Percentiles rank a stretch among this genome's conserved stretches.
These are phyloP conservation scores for Rotaria socialis DNA, from an alignment of 2,888 invertebrate species.

Conservation along the genomic window DNA sequence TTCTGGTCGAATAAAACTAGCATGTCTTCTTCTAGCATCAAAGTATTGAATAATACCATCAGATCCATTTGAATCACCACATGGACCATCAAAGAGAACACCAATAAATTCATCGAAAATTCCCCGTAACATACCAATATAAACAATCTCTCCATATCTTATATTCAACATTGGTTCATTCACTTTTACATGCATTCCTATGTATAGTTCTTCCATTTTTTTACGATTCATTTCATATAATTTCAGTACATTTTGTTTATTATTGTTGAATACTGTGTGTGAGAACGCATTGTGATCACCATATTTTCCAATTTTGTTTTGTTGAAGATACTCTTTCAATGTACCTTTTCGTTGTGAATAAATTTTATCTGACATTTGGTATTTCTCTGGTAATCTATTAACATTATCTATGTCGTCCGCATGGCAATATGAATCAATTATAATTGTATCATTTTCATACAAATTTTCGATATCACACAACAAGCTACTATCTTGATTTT, in stretches of 20 bases:
- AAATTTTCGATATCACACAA: neutral
- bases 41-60: neutral
- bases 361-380: neutral
- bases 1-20: slow-evolving; percentile 4
- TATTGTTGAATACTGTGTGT: neutral
- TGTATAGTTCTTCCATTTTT: neutral
- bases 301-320: neutral
- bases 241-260: neutral
- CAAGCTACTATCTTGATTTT: neutral
- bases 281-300: neutral
- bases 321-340: neutral
- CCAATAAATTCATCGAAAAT: neutral
- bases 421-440: neutral
- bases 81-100: neutral
- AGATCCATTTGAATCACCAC: neutral
- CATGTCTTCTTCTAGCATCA: neutral
- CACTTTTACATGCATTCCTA: neutral
- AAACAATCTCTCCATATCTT: neutral
- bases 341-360: neutral
- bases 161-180: neutral
- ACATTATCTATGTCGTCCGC: neutral
- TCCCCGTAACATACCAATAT: neutral
- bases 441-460: neutral
- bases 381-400: neutral
- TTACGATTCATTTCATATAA: no score